Conservation (phyloP, 2,888 invertebrate species). For the Eurois occulta region DNA sequence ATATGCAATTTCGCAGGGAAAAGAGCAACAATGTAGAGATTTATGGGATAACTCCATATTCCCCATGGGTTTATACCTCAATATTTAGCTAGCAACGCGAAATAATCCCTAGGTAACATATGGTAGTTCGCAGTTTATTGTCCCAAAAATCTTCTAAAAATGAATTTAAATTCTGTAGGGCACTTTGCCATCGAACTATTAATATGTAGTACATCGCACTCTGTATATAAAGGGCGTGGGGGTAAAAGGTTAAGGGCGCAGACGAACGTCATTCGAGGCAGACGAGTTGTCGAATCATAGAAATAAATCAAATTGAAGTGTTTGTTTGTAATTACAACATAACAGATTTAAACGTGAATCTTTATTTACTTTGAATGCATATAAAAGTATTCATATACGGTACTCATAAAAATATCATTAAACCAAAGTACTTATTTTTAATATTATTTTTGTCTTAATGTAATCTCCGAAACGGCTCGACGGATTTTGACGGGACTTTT, state of each 20-base stretch:
- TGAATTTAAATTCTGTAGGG: slow-evolving; percentile 43
- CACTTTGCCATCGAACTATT: slow-evolving; percentile 38
- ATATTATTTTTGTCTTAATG: no score
- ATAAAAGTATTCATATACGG: no score
- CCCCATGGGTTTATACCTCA: background rate
- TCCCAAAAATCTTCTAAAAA: slow-evolving; percentile 13
- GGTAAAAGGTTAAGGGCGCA: slow-evolving; percentile 76
- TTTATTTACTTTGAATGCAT: no score
- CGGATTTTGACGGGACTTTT: no score
- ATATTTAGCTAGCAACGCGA: background rate
- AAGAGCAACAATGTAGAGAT: background rate
- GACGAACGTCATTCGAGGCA: slow-evolving; percentile 72
- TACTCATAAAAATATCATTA: no score
- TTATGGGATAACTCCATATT: background rate
- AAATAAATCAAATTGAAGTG: background rate
- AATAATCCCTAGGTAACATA: slow-evolving; percentile 5
- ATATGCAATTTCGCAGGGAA: background rate
- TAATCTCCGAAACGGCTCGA: no score
- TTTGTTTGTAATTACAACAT: no score
- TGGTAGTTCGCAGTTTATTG: background rate
- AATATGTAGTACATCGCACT: slow-evolving; percentile 60
- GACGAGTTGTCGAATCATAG: slow-evolving; percentile 58
- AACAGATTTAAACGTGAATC: no score
- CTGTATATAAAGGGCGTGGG: slow-evolving; percentile 62
- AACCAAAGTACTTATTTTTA: no score